Evolutionary conservation across 2,113 vertebrate species (phyloP).

Genomic region (Burhinus bistriatus): DNA sequence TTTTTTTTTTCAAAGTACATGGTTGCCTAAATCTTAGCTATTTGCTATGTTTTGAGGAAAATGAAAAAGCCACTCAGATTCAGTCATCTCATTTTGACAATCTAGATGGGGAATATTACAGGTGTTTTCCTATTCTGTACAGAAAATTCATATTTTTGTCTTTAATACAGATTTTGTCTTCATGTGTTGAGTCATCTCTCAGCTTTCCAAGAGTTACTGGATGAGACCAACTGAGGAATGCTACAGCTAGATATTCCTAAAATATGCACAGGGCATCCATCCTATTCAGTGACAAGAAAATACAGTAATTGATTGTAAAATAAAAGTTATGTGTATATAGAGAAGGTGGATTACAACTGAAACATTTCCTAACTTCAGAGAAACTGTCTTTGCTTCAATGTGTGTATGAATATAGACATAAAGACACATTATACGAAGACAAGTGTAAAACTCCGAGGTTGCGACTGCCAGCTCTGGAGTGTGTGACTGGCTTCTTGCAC

Average conservation of each 20-base stretch:
- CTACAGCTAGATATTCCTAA: not conserved
- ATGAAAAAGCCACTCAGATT: not conserved
- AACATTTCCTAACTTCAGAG: not conserved
- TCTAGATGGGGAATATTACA: not conserved
- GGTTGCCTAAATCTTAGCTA: not conserved
- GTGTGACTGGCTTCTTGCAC: not conserved
- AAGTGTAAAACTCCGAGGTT: not conserved
- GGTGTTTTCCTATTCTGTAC: not conserved
- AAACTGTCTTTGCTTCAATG: not conserved
- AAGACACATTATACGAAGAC: not conserved
- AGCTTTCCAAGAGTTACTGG: not conserved
- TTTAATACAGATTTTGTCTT: not conserved
- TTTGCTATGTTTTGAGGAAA: not conserved
- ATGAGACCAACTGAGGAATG: not conserved
- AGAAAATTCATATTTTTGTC: not conserved
- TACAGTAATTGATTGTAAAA: not conserved
- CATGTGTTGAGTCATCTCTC: not conserved
- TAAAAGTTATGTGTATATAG: not conserved
- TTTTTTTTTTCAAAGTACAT: not conserved
- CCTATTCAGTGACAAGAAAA: not conserved
- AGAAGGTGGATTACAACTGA: not conserved
- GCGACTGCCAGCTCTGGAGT: not conserved
- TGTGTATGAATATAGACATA: not conserved
- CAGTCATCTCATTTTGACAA: not conserved
- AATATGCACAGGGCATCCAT: not conserved